Evolutionary conservation across 2,797 vertebrate species (phyloP), one percentile per base, ranked within the genome.

Genomic region (Chelonia mydas): DNA sequence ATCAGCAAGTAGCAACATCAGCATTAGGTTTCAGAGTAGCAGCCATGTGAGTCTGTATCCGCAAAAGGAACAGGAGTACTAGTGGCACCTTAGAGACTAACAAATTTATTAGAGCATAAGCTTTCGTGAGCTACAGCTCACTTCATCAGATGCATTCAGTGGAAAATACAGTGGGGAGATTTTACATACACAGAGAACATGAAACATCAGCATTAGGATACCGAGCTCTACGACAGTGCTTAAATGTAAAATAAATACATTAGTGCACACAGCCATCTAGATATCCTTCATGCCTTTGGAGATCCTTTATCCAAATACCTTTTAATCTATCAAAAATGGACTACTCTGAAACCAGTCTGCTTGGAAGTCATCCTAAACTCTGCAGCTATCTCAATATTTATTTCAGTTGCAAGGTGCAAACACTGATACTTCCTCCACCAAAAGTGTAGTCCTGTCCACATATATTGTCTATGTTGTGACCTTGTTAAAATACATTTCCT

Each of bases 241-340:
- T 54, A 51, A 55, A 83, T 55, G 83, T 41, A 57, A 41, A 81
- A 49, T 1, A 6, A 33, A 61, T 57, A 2, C 3, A 2, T 3
- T 1, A 55, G 15, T 3, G 2, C 77, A 10, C 84, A 3, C 0
- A 0, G 81, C 72, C 4, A 74, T 76, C 86, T 49, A 27, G 25
- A 49, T 77, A 77, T 12, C 12, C 12, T 45, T 47, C 74, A 47
- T 45, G 74, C 2, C 5, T 11, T 27, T 6, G 83, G 51, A 57
- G 33, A 2, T 79, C 50, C 82, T 68, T 53, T 83, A 2, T 19
- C 3, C 81, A 28, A 0, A 3, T 31, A n/a, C 49, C 57, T 77
- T 68, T 55, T 83, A 28, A 9, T 28, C 2, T 78, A 21, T 59
- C 45, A 65, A 68, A 47, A 83, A 49, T 16, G 19, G n/a, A 74